Evolutionary conservation across 2,797 vertebrate genomes (phyloP).

Genomic region (Lycodopsis pacificus): DNA sequence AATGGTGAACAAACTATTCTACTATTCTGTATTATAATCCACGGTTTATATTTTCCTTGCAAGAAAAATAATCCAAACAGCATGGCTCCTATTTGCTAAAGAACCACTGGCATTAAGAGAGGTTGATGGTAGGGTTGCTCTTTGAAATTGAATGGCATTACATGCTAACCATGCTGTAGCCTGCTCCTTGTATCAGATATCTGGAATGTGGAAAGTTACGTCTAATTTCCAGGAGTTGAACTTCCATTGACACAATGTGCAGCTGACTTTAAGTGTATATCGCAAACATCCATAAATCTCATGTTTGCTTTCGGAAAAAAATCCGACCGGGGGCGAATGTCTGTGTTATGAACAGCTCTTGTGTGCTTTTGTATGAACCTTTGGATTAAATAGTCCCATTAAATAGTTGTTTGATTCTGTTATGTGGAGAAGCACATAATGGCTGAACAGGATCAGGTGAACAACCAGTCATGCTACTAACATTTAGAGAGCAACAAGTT

Average conservation of each 20-base stretch:
- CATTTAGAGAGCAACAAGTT: constrained; percentile 30
- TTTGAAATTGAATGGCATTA: constrained; percentile 49
- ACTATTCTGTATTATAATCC: constrained; percentile 31
- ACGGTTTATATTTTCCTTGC: constrained; percentile 17
- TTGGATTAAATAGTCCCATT: constrained; percentile 32
- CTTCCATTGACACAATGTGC: constrained; percentile 49
- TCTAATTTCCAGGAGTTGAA: constrained; percentile 60
- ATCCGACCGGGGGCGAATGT: neutral
- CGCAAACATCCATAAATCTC: constrained; percentile 17
- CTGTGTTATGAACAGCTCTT: constrained; percentile 6
- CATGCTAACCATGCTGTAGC: constrained; percentile 54
- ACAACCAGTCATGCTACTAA: constrained; percentile 13
- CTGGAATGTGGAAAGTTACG: constrained; percentile 54
- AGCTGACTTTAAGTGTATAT: constrained; percentile 24
- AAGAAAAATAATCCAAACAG: constrained; percentile 36
- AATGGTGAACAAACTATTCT: constrained; percentile 25
- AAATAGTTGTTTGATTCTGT: constrained; percentile 13
- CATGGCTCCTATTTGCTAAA: constrained; percentile 38
- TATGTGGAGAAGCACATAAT: constrained; percentile 8
- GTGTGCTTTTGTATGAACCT: constrained; percentile 1
- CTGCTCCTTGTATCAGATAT: constrained; percentile 53
- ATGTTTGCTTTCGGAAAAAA: constrained; percentile 20
- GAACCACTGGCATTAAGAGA: constrained; percentile 43
- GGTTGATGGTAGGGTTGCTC: constrained; percentile 59
- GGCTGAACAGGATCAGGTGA: constrained; percentile 25